phyloP scores from a whole-genome alignment of 2,888 invertebrate genomes.

The Caenorhabditis sp. region DNA sequence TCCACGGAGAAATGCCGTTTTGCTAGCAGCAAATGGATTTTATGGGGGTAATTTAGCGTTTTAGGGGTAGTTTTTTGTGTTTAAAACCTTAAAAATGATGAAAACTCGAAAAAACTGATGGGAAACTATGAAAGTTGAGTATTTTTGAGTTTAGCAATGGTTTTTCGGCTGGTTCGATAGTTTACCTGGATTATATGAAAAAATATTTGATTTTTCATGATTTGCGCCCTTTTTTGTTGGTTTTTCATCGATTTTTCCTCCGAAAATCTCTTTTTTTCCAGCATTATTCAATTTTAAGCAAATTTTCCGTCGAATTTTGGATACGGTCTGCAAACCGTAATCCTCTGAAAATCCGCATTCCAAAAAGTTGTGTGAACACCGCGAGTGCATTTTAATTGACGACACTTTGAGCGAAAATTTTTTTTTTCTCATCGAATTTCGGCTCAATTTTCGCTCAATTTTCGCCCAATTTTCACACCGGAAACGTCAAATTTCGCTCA shows the following conservation, averaged over 20 bases:
- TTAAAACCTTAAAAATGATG: neutral
- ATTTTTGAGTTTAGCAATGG: neutral
- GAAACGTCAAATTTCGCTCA: constrained; percentile 20
- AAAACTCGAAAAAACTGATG: neutral
- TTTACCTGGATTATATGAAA: no score
- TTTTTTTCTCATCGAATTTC: neutral
- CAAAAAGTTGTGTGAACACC: constrained; percentile 3
- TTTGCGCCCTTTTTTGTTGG: neutral
- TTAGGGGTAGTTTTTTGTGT: neutral
- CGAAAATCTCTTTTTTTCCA: neutral
- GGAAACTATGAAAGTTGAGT: neutral
- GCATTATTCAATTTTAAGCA: neutral
- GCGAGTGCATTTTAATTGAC: constrained; percentile 10
- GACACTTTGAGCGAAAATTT: neutral
- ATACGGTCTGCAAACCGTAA: constrained; percentile 6
- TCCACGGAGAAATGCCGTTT: neutral
- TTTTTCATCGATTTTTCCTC: neutral
- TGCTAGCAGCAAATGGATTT: neutral
- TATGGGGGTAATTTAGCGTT: neutral
- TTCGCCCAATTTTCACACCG: constrained; percentile 16
- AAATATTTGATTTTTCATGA: neutral
- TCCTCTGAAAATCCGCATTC: neutral
- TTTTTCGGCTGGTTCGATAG: neutral
- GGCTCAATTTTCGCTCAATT: constrained; percentile 18
- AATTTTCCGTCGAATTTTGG: neutral